Evolutionary conservation across 2,113 vertebrate genomes (phyloP), one percentile per base, ranked within the genome.

Genomic region (Microtus ochrogaster): DNA sequence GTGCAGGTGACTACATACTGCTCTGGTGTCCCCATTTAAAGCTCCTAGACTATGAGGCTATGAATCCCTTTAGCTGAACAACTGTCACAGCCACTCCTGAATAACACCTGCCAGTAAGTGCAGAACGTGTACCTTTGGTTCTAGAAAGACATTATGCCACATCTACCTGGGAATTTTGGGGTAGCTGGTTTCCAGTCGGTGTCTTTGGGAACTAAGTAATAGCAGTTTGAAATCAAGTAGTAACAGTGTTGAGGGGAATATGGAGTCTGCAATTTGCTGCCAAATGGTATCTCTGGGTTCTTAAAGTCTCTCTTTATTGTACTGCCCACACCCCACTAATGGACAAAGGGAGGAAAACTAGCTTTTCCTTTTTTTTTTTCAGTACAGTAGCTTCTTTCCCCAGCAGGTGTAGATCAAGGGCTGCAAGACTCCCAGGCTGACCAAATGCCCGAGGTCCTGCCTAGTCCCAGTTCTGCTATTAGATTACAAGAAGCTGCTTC

Each of bases 201-300:
- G 30, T 92, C 81, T 96, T 82, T 82, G 39, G 49, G 77, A 79
- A n/a, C 68, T 66, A 7, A 47, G 10, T 26, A 61, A 47, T n/a
- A n/a, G 68, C 49, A 52, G 49, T 52, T 52, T 52, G 49, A 52
- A 52, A 52, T 52, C 49, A 52, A 52, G 49, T 52, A 52, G 14
- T 14, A 52, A 0, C 68, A 70, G 33, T 44, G 30, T 82, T 39
- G 74, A 72, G 74, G 36, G 28, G 84, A 94, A 55, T 41, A 41
- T 21, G 16, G 33, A 68, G 76, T 74, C 78, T 94, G 89, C 61
- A 79, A 61, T 92, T 96, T 96, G 85, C 93, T 94, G 76, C 68
- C 65, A 36, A 74, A 26, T 33, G 84, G 72, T 65, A 77, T 82
- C 70, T 85, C 86, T 82, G 70, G 90, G 58, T 97, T 93, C 90